A percentile compares a stretch with the other conserved stretches of the same genome.
These are phyloP conservation scores for Sminthurinus signatus DNA, from an alignment of 1,140 invertebrate species.

Conservation along the genomic window DNA sequence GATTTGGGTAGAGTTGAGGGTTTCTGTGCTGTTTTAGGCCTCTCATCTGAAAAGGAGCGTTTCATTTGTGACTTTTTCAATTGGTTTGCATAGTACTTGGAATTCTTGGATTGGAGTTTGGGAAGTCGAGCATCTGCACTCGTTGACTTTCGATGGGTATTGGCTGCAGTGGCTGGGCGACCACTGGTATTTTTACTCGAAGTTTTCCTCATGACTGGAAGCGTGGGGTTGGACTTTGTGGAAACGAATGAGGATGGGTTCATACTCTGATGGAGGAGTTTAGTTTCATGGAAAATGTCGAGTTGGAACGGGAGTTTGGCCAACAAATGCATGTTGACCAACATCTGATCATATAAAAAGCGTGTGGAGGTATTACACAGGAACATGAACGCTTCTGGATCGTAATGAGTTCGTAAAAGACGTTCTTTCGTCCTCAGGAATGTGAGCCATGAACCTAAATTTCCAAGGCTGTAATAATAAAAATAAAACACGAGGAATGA, in stretches of 20 bases:
- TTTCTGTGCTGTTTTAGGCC: constrained; percentile 22
- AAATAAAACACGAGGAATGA: too few relatives aligned
- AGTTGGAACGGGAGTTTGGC: constrained; percentile 64
- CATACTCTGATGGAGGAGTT: constrained; percentile 67
- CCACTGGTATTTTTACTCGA: constrained; percentile 49
- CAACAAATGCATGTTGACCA: constrained; percentile 66
- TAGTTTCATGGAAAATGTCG: constrained; percentile 71
- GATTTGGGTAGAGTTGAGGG: constrained; percentile 36
- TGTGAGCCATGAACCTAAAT: constrained; percentile 76
- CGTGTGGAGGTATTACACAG: constrained; percentile 59
- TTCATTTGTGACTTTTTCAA: constrained; percentile 39
- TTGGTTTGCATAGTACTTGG: constrained; percentile 37
- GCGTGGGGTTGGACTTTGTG: constrained; percentile 46
- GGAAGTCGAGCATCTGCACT: constrained; percentile 48
- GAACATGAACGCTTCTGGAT: constrained; percentile 60
- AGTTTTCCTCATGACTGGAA: constrained; percentile 49
- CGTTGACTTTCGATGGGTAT: constrained; percentile 51
- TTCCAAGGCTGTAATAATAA: constrained; percentile 64
- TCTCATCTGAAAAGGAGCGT: constrained; percentile 33
- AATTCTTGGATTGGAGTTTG: constrained; percentile 36
- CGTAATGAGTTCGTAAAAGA: constrained; percentile 73
- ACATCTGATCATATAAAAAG: constrained; percentile 61
- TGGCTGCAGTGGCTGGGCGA: constrained; percentile 46
- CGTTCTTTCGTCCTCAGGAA: constrained; percentile 73
- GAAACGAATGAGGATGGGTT: constrained; percentile 47